Evolutionary conservation across 1,140 invertebrate species (phyloP), one percentile per base, ranked within the genome.

Genomic region (Tetramorium alpestre): DNA sequence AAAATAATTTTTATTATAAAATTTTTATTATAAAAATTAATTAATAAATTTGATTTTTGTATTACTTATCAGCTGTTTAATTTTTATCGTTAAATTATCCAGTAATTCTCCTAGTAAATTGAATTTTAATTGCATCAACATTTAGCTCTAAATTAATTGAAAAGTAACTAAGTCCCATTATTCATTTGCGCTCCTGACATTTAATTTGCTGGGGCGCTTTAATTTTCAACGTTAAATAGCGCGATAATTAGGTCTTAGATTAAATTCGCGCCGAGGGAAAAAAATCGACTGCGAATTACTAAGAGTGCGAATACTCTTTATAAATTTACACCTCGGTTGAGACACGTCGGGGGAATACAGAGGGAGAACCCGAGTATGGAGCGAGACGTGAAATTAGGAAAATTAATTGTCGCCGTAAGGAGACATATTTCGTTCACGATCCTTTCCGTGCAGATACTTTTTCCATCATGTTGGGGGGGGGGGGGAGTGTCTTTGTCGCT

Each of bases 171-270:
- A 62, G 56, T 33, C 54, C 54, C 25, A 84, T 84, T 72, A 60
- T 84, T 84, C 80, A 84, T 84, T 84, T 60, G 22, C 54, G 13
- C 41, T 62, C 5, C 25, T 84, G 80, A 84, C 80, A 28, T 75
- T 84, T 75, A 84, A 84, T 84, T 84, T 84, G 25, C 56, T n/a
- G 54, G 38, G 41, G 25, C 33, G 80, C 80, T 84, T 84, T 84
- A 84, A 84, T 75, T 84, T 84, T 84, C 69, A 54, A 75, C 80
- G 69, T 84, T 84, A 84, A 84, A 60, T 84, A 84, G 80, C 80
- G 41, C 41, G 41, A 84, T 84, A 84, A 84, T 84, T 84, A 60
- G 54, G 41, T 84, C 80, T 62, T 84, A 73, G 54, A 84, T 84
- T 58, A 84, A 84, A 84, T 75, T 84, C 69, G 13, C 80, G 18